Evolutionary conservation across 2,797 vertebrate genomes (phyloP).

Genomic region (Craterocephalus amniculus): DNA sequence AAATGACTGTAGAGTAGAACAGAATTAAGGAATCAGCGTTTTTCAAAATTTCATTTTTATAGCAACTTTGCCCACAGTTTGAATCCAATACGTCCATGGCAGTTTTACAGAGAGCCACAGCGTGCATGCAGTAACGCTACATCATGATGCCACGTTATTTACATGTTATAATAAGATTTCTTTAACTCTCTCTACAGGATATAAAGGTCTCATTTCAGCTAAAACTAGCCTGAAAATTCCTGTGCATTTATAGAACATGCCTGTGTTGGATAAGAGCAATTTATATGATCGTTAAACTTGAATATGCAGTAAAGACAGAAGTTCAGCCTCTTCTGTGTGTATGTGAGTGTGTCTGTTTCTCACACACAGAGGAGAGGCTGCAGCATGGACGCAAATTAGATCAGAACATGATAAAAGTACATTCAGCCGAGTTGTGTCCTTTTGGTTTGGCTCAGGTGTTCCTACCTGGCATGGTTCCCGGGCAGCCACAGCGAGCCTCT

Average conservation of each 20-base stretch:
- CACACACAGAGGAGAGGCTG: not conserved
- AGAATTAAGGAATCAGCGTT: too few relatives aligned
- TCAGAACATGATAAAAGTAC: too few relatives aligned
- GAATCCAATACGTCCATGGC: too few relatives aligned
- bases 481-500: slow-evolving; percentile 88
- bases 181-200: not conserved
- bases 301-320: not conserved
- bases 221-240: not conserved
- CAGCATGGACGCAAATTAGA: not conserved
- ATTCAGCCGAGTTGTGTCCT: not conserved
- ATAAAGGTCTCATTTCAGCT: not conserved
- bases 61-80: not conserved
- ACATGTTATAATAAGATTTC: too few relatives aligned
- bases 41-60: not conserved
- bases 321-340: too few relatives aligned
- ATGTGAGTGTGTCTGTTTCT: too few relatives aligned
- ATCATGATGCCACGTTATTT: too few relatives aligned
- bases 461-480: slow-evolving; percentile 93
- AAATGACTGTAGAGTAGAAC: too few relatives aligned
- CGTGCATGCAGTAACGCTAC: not conserved
- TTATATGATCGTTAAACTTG: too few relatives aligned
- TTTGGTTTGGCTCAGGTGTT: not conserved
- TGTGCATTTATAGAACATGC: not conserved
- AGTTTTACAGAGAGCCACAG: not conserved
- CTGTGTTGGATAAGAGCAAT: not conserved